Percentiles rank a stretch among this genome's conserved stretches.
These are phyloP conservation scores for Tiphia femorata DNA, from an alignment of 2,888 invertebrate genomes.

Conservation along the genomic window DNA sequence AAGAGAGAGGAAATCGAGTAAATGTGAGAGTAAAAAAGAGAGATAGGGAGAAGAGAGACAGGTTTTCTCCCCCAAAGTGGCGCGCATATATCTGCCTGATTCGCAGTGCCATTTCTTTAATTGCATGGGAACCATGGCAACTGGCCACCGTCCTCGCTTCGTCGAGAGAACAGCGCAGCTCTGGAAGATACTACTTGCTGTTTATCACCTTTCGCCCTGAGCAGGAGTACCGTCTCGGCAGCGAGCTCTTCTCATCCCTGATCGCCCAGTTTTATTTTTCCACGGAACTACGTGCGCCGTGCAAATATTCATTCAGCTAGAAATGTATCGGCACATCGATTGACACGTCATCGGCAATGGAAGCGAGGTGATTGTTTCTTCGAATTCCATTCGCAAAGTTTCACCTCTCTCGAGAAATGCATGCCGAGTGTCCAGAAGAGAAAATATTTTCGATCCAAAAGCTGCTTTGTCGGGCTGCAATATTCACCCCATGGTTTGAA, in stretches of 20 bases:
- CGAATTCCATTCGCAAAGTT: neutral
- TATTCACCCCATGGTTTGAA: too few species aligned
- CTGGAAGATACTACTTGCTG: slow-evolving; percentile 14
- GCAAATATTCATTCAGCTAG: neutral
- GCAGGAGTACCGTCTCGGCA: neutral
- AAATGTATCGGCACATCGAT: slow-evolving; percentile 12
- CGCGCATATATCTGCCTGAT: slow-evolving; percentile 38
- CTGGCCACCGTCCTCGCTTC: slow-evolving; percentile 21
- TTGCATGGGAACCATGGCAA: slow-evolving; percentile 42
- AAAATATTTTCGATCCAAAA: too few species aligned
- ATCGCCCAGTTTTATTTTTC: too few species aligned
- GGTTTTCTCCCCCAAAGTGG: slow-evolving; percentile 26
- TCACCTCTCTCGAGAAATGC: neutral
- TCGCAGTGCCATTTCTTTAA: slow-evolving; percentile 52
- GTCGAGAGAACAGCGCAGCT: neutral
- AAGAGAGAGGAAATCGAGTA: neutral
- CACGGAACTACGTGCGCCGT: too few species aligned
- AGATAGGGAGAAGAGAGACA: neutral
- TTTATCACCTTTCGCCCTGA: slow-evolving; percentile 14
- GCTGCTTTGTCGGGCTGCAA: too few species aligned
- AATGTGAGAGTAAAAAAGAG: neutral
- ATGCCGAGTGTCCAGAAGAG: too few species aligned
- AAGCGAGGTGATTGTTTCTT: too few species aligned
- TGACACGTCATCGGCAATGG: slow-evolving; percentile 11
- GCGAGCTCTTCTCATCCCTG: too few species aligned